phyloP scores from a whole-genome alignment of 2,888 invertebrate genomes.

The Drosophila suboccidentalis region DNA sequence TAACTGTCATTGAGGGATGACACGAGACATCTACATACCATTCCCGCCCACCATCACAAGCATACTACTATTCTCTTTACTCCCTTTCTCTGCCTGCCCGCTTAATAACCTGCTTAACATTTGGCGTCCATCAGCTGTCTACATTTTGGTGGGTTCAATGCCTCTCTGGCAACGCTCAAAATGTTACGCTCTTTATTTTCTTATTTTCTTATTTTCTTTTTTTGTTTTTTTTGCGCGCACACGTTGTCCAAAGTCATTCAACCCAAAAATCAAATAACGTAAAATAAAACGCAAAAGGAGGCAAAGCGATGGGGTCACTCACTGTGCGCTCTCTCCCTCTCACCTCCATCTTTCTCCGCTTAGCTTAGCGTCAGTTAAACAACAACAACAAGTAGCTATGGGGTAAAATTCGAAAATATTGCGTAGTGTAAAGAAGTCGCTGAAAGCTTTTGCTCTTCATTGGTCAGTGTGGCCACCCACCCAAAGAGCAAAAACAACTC shows the following conservation, averaged over 20 bases:
- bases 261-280: constrained; percentile 76
- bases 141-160: constrained; percentile 75
- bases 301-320: constrained; percentile 62
- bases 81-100: constrained; percentile 9
- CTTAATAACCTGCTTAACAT: constrained; percentile 11
- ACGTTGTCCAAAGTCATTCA: constrained; percentile 77
- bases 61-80: constrained; percentile 6
- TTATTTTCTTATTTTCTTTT: constrained; percentile 46
- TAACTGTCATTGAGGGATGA: constrained; percentile 41
- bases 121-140: constrained; percentile 69
- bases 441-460: constrained; percentile 22
- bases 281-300: constrained; percentile 70
- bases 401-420: constrained; percentile 52
- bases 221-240: constrained; percentile 59
- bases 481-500: constrained; percentile 14
- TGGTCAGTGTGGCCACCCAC: constrained; percentile 28
- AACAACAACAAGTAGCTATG: constrained; percentile 36
- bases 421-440: constrained; percentile 46
- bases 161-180: constrained; percentile 52
- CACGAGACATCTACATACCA: constrained; percentile 39
- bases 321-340: constrained; percentile 57
- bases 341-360: constrained; percentile 19
- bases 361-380: constrained; percentile 31
- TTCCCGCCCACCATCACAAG: too few relatives aligned
- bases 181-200: constrained; percentile 67